phyloP scores from a whole-genome alignment of 2,888 invertebrate genomes.

The Periphyllus acericola region DNA sequence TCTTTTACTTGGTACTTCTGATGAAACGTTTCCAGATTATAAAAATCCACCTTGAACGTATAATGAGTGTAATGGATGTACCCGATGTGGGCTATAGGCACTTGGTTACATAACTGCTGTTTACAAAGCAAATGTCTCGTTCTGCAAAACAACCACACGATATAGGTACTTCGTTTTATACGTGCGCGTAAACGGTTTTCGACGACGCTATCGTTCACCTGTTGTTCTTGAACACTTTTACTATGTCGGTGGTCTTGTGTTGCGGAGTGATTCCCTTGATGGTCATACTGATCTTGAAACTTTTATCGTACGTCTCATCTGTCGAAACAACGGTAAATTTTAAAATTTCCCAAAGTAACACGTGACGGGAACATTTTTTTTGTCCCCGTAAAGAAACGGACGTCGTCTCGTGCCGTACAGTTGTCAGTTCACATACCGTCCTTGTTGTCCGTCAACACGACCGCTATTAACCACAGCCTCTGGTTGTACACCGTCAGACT shows the following conservation, averaged over 20 bases:
- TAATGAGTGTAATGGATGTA: conserved; percentile 90
- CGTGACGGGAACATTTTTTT: not conserved
- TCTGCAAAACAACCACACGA: conserved; percentile 68
- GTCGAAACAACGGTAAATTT: conserved; percentile 65
- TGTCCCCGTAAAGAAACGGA: too few species aligned
- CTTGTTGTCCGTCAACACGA: conserved; percentile 82
- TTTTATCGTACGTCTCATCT: conserved; percentile 92
- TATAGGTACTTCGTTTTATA: not conserved
- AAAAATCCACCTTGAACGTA: conserved; percentile 83
- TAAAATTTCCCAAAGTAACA: not conserved
- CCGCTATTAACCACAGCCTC: conserved; percentile 92
- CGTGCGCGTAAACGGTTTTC: not conserved
- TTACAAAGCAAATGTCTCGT: conserved; percentile 85
- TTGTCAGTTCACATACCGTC: conserved; percentile 79
- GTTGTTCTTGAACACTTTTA: conserved; percentile 51
- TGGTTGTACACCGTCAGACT: conserved; percentile 88
- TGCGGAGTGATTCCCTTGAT: conserved; percentile 73
- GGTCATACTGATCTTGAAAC: conserved; percentile 85
- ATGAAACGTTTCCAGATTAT: conserved; percentile 85
- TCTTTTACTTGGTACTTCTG: conserved; percentile 85
- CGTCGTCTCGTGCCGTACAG: too few species aligned
- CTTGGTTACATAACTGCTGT: conserved; percentile 84
- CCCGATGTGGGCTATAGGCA: conserved; percentile 88
- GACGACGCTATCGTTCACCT: conserved; percentile 27
- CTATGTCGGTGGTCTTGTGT: conserved; percentile 54